Evolutionary conservation across 2,888 invertebrate genomes (phyloP).

Genomic region (Lasius platythorax): DNA sequence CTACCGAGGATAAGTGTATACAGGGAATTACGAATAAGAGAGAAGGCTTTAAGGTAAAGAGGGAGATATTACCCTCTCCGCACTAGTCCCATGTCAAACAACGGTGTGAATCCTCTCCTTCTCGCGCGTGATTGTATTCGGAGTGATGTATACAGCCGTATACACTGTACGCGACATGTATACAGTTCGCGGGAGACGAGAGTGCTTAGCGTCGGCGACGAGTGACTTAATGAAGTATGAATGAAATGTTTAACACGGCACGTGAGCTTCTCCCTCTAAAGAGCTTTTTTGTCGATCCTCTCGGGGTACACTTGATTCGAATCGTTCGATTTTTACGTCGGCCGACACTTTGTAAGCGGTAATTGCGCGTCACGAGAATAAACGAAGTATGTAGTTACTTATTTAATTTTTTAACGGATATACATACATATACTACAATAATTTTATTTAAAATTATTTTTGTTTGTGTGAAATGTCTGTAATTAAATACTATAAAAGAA

Average conservation of each 20-base stretch:
- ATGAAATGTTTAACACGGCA: slow-evolving; percentile 17
- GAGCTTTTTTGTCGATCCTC: neutral
- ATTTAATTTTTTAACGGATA: neutral
- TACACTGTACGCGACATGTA: slow-evolving; percentile 22
- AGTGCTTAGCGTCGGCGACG: slow-evolving; percentile 8
- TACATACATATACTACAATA: neutral
- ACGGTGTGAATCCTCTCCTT: neutral
- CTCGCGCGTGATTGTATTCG: neutral
- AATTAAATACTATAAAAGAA: neutral
- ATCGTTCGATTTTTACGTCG: neutral
- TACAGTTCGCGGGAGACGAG: slow-evolving; percentile 22
- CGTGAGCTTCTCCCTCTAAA: neutral
- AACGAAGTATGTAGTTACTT: neutral
- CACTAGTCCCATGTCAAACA: slow-evolving; percentile 22
- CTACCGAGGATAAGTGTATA: neutral
- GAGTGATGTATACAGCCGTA: neutral
- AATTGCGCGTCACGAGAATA: neutral
- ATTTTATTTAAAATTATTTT: too few relatives aligned
- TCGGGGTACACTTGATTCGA: neutral
- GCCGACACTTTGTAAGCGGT: neutral
- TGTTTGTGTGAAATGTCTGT: neutral
- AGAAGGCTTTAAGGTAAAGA: neutral
- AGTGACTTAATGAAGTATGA: slow-evolving; percentile 31
- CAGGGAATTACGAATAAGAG: neutral
- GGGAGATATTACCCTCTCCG: neutral